Evolutionary conservation across 2,113 vertebrate genomes (phyloP), one percentile per base, ranked within the genome.

Genomic region (Grallaria varia): DNA sequence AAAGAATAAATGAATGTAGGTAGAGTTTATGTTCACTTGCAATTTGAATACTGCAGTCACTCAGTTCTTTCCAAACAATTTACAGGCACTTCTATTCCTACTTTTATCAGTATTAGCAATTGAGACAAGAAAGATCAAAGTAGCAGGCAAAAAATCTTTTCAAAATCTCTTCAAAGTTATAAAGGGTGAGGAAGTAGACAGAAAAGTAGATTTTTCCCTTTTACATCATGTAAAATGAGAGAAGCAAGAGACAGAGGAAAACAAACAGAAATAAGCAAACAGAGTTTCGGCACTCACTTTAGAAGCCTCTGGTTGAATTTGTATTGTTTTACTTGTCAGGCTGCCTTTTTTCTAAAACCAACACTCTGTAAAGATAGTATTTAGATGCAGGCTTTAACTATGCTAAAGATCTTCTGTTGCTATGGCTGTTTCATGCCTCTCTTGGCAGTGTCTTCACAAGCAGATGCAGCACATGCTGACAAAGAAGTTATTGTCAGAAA

Each of bases 401-500:
- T 12, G 42, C 27, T 76, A 40, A 76, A 68, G 21, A 49, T 56
- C 44, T 75, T 71, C 35, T 84, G 44, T 72, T 82, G 23, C 56
- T 93, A 37, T 9, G 83, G 50, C 24, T 93, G 58, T 79, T 90
- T 82, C 18, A 2, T 11, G 44, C 53, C 22, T n/a, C 40, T 56
- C 25, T 53, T 76, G 50, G 53, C 78, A 90, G 52, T 18, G 22
- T 76, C 89, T 85, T 83, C 78, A 72, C n/a, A 42, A 84, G 63
- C 15, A 91, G 75, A 90, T 56, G 56, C 58, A 89, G 49, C 28
- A 76, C 30, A 58, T 21, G 28, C 66, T 93, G 77, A 84, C 84
- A 91, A 91, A 84, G 73, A 89, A 72, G 35, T 10, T 80, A 71
- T 10, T 77, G 82, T 89, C 67, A 90, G 75, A 91, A 91, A 72